These are phyloP conservation scores for Spodoptera frugiperda DNA, from an alignment of 1,140 invertebrate species.

Conservation along the genomic window DNA sequence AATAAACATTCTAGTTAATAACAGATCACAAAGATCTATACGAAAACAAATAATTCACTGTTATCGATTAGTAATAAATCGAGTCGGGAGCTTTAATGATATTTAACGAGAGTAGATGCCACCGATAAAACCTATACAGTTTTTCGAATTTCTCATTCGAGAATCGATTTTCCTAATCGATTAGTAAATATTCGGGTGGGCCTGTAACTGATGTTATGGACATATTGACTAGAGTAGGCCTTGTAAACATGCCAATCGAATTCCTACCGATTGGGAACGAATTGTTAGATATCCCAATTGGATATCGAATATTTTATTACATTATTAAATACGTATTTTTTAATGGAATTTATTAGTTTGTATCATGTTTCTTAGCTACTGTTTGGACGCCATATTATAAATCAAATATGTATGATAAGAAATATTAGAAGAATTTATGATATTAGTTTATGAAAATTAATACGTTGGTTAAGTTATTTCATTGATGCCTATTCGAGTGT, in stretches of 20 bases:
- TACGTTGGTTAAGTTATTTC: conserved; percentile 2
- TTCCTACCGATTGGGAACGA: conserved; percentile 51
- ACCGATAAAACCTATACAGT: conserved; percentile 61
- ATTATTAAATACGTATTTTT: conserved; percentile 43
- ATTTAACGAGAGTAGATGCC: conserved; percentile 74
- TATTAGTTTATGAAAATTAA: conserved; percentile 3
- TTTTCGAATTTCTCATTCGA: conserved; percentile 59
- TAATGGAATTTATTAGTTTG: not conserved
- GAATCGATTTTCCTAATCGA: conserved; percentile 71
- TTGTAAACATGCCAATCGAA: conserved; percentile 55
- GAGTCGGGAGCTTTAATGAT: conserved; percentile 67
- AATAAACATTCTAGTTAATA: conserved; percentile 32
- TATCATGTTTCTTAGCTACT: conserved; percentile 29
- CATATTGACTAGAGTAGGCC: conserved; percentile 59
- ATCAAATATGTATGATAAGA: conserved; percentile 10
- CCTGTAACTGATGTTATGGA: conserved; percentile 53
- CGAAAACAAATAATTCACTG: conserved; percentile 67
- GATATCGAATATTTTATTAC: conserved; percentile 56
- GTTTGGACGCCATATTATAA: conserved; percentile 22
- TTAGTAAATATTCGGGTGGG: conserved; percentile 70
- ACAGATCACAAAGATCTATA: conserved; percentile 49
- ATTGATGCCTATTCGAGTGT: not conserved
- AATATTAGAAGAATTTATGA: not conserved
- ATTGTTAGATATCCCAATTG: conserved; percentile 42
- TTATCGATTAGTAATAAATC: conserved; percentile 76